Conservation (phyloP, 2,888 invertebrate species). For the Apeira syringaria region DNA sequence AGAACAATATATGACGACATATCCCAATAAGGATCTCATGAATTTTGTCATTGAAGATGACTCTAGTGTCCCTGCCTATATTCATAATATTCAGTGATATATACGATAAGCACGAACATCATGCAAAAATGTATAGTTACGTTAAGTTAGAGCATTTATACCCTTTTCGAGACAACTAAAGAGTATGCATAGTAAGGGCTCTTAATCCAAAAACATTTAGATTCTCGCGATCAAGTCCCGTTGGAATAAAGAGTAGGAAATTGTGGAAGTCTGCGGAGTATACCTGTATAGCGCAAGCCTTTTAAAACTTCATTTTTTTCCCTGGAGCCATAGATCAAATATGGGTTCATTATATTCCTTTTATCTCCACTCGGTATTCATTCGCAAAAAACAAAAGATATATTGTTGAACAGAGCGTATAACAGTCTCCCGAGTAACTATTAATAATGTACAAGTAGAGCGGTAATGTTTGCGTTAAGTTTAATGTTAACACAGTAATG, state of each 20-base stretch:
- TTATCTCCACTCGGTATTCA: conserved; percentile 9
- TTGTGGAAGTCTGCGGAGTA: conserved; percentile 1
- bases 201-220: too few relatives aligned
- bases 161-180: too few relatives aligned
- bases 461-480: background rate
- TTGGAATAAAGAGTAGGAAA: background rate
- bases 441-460: background rate
- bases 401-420: conserved; percentile 6
- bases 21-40: too few relatives aligned
- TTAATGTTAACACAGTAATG: background rate
- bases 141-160: too few relatives aligned
- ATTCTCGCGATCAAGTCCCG: too few relatives aligned
- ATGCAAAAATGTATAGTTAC: too few relatives aligned
- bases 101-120: too few relatives aligned
- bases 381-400: conserved; percentile 6
- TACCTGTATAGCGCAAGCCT: conserved; percentile 5
- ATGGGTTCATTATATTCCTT: conserved; percentile 1
- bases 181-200: too few relatives aligned
- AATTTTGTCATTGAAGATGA: too few relatives aligned
- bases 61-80: too few relatives aligned
- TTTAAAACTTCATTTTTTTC: conserved; percentile 10
- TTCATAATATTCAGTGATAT: too few relatives aligned
- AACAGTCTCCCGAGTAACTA: conserved; percentile 9
- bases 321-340: conserved; percentile 9
- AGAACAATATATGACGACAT: too few relatives aligned